Base-by-base conservation (phyloP, 2,888 invertebrate species). In the Schrankia costaestrigalis region DNA sequence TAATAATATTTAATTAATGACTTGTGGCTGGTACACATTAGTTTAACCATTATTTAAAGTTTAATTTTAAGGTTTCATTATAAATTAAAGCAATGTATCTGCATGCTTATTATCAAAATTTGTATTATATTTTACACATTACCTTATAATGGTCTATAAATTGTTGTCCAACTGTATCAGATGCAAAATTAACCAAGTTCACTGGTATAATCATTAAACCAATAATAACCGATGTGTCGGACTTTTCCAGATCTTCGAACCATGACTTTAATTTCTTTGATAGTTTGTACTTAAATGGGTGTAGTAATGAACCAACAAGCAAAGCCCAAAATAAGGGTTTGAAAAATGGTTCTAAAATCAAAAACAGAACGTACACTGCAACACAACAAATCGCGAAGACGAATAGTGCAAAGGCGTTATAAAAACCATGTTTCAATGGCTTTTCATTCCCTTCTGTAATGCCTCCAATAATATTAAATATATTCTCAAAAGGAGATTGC, bases 281-380 rank as follows among this genome's bases (percentile, higher is more conserved):
- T 25, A 98, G 77, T 35, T 91, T 92, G 42, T 93, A 91, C 77
- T 99, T 99, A 66, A 97, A 94, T 0, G 99, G 99, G 77, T 97
- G 97, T n/a, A 99, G 89, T 21, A 98, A 94, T 0, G 98, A 97
- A n/a, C 99, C 99, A 62, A 97, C 96, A 17, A 99, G 87, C 35
- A 97, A 88, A 0, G 99, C 98, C 99, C 99, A 99, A 55, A 98
- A 90, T 32, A 99, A 79, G 0, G 99, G 98, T 54, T 96, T 94
- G 18, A 99, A 91, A 78, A 98, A 98, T 0, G 97, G 97, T 60
- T 95, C 94, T 15, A 98, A 84, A 51, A 96, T 94, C 45, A 95
- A 90, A 76, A 95, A 97, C 4, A 97, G 89, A 1, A 95, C 94
- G 71, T 92, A 93, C 23, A 92, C 89, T 9, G 93, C 94, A 19